Base-by-base conservation (phyloP, 2,888 invertebrate species). In the Amphipyra tragopoginis region DNA sequence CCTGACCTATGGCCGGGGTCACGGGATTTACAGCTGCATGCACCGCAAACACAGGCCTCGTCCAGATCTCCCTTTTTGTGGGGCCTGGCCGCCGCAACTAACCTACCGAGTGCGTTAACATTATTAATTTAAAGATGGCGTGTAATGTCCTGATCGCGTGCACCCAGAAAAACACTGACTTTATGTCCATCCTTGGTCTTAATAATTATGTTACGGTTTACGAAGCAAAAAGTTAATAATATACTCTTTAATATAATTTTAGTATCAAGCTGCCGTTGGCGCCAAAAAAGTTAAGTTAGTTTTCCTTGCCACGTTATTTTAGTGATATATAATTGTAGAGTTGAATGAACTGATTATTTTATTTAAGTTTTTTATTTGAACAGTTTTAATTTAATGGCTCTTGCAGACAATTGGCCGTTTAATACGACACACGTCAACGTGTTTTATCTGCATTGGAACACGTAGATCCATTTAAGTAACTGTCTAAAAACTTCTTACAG, bases 141-240 rank as follows among this genome's bases (percentile, higher is more conserved):
- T 65, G 70, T 36, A 44, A 50, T 57, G 50, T 63, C 60, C 64
- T 50, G 64, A 26, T 67, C 55, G 72, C 78, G 78, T 76, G 76
- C 49, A 59, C 15, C 21, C 62, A 65, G 58, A 63, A 61, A 44
- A 68, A 53, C n/a, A 56, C 60, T 45, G 44, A 48, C 36, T 61
- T 55, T 65, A 60, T 33, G 40, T 72, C 53, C 53, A 57, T 48
- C 53, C 70, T 64, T 47, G 36, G 39, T 21, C 43, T 42, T 75
- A 75, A 76, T 71, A 65, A 65, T 45, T 62, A 50, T 26, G 57
- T 70, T 66, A 66, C 54, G 64, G 71, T 55, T 54, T 40, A 21
- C 29, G 10, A 5, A 51, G 54, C 59, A 75, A 77, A 75, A 78
- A 73, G 52, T 56, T 79, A 79, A 77, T 77, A 63, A 65, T 59